Percentiles rank a stretch among this genome's conserved stretches.
Evolutionary conservation across 1,140 invertebrate genomes (phyloP).

Genomic region (Nymphalis io): DNA sequence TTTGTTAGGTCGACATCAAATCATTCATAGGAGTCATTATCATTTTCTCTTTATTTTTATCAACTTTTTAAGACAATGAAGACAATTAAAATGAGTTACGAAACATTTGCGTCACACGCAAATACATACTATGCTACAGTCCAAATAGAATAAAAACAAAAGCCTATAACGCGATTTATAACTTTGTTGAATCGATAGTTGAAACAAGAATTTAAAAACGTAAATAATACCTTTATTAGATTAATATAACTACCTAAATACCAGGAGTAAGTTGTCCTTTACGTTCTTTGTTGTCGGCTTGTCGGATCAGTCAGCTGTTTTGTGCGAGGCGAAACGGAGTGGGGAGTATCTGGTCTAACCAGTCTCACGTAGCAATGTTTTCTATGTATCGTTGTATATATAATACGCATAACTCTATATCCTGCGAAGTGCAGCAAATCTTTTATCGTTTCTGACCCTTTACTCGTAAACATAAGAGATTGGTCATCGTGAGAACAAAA

Average conservation of each 20-base stretch:
- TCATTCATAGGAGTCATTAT: conserved; percentile 28
- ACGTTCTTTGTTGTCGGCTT: conserved; percentile 72
- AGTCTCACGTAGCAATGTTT: conserved; percentile 33
- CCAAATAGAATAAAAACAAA: conserved; percentile 16
- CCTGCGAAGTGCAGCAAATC: conserved; percentile 31
- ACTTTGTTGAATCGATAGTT: conserved; percentile 44
- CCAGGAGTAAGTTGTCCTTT: conserved; percentile 42
- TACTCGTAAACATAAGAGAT: conserved; percentile 2
- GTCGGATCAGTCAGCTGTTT: conserved; percentile 69
- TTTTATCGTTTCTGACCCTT: conserved; percentile 14
- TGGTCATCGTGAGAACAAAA: conserved; percentile 1
- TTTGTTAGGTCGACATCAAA: conserved; percentile 58
- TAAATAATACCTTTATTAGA: background rate
- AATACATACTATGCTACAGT: conserved; percentile 12
- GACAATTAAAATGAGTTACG: conserved; percentile 21
- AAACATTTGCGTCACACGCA: conserved; percentile 29
- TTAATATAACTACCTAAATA: conserved; percentile 28
- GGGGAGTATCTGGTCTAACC: conserved; percentile 53
- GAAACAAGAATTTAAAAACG: background rate
- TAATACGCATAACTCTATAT: conserved; percentile 6
- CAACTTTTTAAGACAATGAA: conserved; percentile 2
- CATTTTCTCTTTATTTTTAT: conserved; percentile 13
- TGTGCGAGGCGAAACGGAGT: conserved; percentile 35
- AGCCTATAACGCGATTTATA: conserved; percentile 12
- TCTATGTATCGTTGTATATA: conserved; percentile 16